Conservation (phyloP, 1,140 invertebrate species). For the Dendroctonus valens region DNA sequence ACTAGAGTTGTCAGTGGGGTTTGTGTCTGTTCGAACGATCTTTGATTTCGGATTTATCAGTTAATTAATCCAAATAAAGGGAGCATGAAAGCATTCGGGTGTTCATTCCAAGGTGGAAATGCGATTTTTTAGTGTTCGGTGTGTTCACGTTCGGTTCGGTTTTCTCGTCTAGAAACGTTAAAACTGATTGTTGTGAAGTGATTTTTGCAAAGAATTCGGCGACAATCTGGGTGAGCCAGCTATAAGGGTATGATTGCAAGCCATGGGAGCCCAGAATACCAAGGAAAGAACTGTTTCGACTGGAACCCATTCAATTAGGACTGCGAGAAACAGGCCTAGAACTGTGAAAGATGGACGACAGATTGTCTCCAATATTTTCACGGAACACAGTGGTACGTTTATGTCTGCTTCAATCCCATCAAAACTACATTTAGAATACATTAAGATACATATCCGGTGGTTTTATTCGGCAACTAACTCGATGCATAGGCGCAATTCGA, state of each 20-base stretch:
- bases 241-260: slow-evolving; percentile 45
- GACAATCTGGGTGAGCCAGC: slow-evolving; percentile 40
- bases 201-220: slow-evolving; percentile 31
- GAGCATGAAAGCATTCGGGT: slow-evolving; percentile 11
- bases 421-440: no score
- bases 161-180: slow-evolving; percentile 23
- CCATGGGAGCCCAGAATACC: slow-evolving; percentile 86
- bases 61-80: slow-evolving; percentile 31
- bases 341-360: slow-evolving; percentile 73
- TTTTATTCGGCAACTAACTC: no score
- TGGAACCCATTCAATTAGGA: slow-evolving; percentile 62
- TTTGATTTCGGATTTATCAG: slow-evolving; percentile 30
- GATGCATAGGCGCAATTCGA: no score
- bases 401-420: no score
- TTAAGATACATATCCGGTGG: no score
- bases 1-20: slow-evolving; percentile 39
- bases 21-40: slow-evolving; percentile 33
- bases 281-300: slow-evolving; percentile 72
- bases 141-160: background rate
- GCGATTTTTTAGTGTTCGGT: background rate
- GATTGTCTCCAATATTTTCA: slow-evolving; percentile 84
- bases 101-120: slow-evolving; percentile 14
- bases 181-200: slow-evolving; percentile 31
- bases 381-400: slow-evolving; percentile 79
- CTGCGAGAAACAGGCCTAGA: slow-evolving; percentile 66